These are phyloP conservation scores for Scelioninae gen. 1 DNA, from an alignment of 2,888 invertebrate genomes.

Conservation along the genomic window DNA sequence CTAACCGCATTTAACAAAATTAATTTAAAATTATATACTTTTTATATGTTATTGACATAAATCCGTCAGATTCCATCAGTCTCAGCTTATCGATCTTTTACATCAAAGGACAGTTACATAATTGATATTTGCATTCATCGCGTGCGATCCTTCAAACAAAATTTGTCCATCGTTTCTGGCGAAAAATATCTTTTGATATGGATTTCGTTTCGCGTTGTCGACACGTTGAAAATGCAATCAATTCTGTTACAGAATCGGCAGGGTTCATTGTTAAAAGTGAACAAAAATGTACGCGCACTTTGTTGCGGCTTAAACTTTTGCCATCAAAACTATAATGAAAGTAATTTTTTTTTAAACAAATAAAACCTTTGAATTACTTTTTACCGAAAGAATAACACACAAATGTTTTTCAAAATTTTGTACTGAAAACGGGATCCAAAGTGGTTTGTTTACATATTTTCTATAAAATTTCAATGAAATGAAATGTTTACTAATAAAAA, in stretches of 20 bases:
- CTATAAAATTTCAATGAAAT: too few species aligned
- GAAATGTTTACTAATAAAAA: too few species aligned
- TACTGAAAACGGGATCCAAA: too few species aligned
- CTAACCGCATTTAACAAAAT: conserved; percentile 7
- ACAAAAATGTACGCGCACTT: conserved; percentile 30
- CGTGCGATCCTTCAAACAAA: conserved; percentile 36
- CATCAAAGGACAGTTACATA: conserved; percentile 42
- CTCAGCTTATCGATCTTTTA: conserved; percentile 24
- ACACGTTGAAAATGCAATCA: conserved; percentile 47
- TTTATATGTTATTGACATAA: conserved; percentile 10
- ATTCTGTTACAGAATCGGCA: conserved; percentile 24
- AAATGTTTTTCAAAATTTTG: too few species aligned
- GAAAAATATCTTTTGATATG: conserved; percentile 42
- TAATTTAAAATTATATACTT: conserved; percentile 16
- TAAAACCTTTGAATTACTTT: not conserved
- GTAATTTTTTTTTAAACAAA: conserved; percentile 12
- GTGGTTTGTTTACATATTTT: too few species aligned
- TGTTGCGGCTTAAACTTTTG: conserved; percentile 35
- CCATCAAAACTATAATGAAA: conserved; percentile 31
- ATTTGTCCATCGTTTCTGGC: conserved; percentile 34
- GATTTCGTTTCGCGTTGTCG: conserved; percentile 35
- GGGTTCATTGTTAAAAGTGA: conserved; percentile 21
- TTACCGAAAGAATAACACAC: not conserved
- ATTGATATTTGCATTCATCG: conserved; percentile 49
- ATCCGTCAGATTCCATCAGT: conserved; percentile 1